phyloP scores from a whole-genome alignment of 2,797 vertebrate species.

The Chelon labrosus region DNA sequence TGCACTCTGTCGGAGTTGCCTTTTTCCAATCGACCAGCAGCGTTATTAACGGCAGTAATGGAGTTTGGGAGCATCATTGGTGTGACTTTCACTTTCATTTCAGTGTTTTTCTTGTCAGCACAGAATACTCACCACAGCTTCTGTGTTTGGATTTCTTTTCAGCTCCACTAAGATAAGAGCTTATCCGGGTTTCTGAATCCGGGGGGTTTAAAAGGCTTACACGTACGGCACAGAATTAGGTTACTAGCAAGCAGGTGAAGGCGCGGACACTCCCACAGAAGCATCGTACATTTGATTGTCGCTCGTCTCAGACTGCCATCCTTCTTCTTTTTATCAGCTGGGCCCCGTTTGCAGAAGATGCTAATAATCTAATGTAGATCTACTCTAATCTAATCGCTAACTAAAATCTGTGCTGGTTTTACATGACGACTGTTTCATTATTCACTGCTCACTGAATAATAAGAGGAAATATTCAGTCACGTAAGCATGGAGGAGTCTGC shows the following conservation, averaged over 20 bases:
- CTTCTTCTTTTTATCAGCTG: not conserved
- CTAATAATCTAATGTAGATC: too few relatives aligned
- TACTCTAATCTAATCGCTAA: too few relatives aligned
- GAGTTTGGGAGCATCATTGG: not conserved
- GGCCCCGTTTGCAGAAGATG: not conserved
- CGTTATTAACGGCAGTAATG: not conserved
- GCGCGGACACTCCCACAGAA: not conserved
- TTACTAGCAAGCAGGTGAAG: too few relatives aligned
- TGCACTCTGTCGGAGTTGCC: not conserved
- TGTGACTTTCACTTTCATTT: not conserved
- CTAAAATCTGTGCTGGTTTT: too few relatives aligned
- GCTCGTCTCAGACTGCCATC: not conserved
- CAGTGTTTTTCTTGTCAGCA: not conserved
- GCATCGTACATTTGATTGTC: not conserved
- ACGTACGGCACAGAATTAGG: not conserved
- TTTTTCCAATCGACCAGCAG: constrained; percentile 6
- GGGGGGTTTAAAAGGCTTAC: not conserved
- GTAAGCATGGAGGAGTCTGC: constrained; percentile 15
- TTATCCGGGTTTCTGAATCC: not conserved
- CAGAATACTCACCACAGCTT: not conserved
- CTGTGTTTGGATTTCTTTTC: not conserved
- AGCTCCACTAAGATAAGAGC: not conserved
- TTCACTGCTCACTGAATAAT: constrained; percentile 25
- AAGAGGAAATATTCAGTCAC: constrained; percentile 43
- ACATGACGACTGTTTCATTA: constrained; percentile 20